Evolutionary conservation across 2,113 vertebrate species (phyloP).

Genomic region (Cavia porcellus): DNA sequence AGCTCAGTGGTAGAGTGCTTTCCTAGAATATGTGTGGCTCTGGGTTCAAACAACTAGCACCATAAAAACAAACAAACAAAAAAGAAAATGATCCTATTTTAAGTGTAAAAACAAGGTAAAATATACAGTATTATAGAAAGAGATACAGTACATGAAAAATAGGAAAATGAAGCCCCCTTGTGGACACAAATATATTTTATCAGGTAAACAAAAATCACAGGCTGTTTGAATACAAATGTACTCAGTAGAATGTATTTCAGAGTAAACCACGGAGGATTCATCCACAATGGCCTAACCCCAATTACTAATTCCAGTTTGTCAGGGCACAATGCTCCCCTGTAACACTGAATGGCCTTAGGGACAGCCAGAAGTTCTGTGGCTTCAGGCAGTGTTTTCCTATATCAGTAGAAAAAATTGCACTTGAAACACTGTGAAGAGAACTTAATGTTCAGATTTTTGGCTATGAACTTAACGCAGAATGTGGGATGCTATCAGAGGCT

Average conservation of each 20-base stretch:
- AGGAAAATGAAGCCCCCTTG: constrained; percentile 83
- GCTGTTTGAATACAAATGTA: neutral
- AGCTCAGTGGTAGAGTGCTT: neutral
- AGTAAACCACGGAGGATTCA: neutral
- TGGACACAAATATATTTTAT: constrained; percentile 74
- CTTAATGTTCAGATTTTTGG: neutral
- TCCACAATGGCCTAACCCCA: neutral
- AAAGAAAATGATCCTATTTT: constrained; percentile 41
- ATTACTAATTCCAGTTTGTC: neutral
- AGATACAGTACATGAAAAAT: constrained; percentile 35
- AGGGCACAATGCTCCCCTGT: neutral
- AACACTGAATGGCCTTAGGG: neutral
- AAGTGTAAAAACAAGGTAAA: constrained; percentile 39
- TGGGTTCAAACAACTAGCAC: neutral
- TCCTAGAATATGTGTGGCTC: neutral
- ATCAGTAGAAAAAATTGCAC: neutral
- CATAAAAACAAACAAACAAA: neutral
- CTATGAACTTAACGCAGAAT: neutral
- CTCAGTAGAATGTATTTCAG: constrained; percentile 18
- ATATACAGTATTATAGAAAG: neutral
- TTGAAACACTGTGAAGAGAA: neutral
- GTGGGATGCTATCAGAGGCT: neutral
- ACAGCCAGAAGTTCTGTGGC: neutral
- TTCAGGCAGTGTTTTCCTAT: neutral
- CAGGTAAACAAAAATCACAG: neutral